Base-by-base conservation (phyloP, 1,140 invertebrate species). In the Arctopsyche grandis region DNA sequence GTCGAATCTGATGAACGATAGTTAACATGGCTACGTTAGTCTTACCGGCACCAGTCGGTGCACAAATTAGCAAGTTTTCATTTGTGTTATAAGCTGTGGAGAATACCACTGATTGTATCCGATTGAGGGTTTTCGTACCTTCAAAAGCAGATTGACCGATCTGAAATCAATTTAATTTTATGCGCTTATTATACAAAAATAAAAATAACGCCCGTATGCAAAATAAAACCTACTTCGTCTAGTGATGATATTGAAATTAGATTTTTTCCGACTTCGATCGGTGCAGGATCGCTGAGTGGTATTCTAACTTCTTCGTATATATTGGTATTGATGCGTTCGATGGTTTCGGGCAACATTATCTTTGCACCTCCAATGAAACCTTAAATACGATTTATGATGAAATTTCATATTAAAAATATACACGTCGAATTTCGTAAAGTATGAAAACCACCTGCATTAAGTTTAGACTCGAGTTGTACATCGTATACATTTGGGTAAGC, bases 21-120 rank as follows among this genome's bases (percentile, higher is more conserved):
- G 96, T 92, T 16, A 99, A 88, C 89, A 99, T 92, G 0, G 99
- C 99, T 79, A 99, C 97, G 87, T 99, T 99, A 0, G 99, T 99
- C 89, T 99, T 99, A 70, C 97, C 97, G 4, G 97, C 97, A 19
- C 97, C 97, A 0, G 97, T 99, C 0, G 97, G 97, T 0, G 97
- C 97, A 88, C 97, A 98, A 79, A 99, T 96, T 5, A 99, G 86
- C 83, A 99, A 89, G 87, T 99, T 99, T 85, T 99, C 97, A 86
- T 99, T 98, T 9, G 96, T 97, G 84, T 96, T 93, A 88, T 99
- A 99, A 0, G 99, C 99, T 1, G 96, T 92, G 60, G 97, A 92
- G 88, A 95, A 99, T 0, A 99, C 98, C 69, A 99, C 93, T 0
- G 96, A 96, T 86, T 99, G 98, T 80, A 99, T 99, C 75, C 93